Evolutionary conservation across 2,888 invertebrate genomes (phyloP).

Genomic region (Vesta saturnalis): DNA sequence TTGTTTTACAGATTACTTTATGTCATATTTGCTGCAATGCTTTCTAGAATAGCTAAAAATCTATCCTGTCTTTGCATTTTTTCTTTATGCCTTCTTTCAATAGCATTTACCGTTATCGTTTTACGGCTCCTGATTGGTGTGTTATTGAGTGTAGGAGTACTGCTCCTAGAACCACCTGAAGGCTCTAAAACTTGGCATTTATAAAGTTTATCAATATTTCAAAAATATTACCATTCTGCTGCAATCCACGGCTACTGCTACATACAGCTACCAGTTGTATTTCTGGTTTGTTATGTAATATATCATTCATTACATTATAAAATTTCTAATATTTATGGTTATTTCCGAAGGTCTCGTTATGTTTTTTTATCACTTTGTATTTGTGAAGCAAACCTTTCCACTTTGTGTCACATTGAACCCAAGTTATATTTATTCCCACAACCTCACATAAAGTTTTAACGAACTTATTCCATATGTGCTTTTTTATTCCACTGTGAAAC

Average conservation of each 20-base stretch:
- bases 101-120: background rate
- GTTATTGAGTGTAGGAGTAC: background rate
- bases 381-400: background rate
- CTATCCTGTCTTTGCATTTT: conserved; percentile 1
- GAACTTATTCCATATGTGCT: background rate
- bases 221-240: conserved; percentile 3
- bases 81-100: conserved; percentile 6
- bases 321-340: background rate
- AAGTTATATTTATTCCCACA: background rate
- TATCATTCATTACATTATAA: background rate
- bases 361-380: background rate
- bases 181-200: background rate
- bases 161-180: background rate
- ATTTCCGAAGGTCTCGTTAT: conserved; percentile 2
- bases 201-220: background rate
- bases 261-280: background rate
- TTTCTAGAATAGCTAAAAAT: background rate
- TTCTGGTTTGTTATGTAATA: background rate
- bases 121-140: background rate
- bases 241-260: background rate
- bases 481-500: background rate
- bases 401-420: background rate
- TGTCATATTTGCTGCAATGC: background rate
- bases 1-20: background rate
- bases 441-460: background rate